phyloP scores from a whole-genome alignment of 2,888 invertebrate genomes.

The Cephus pygmeus region DNA sequence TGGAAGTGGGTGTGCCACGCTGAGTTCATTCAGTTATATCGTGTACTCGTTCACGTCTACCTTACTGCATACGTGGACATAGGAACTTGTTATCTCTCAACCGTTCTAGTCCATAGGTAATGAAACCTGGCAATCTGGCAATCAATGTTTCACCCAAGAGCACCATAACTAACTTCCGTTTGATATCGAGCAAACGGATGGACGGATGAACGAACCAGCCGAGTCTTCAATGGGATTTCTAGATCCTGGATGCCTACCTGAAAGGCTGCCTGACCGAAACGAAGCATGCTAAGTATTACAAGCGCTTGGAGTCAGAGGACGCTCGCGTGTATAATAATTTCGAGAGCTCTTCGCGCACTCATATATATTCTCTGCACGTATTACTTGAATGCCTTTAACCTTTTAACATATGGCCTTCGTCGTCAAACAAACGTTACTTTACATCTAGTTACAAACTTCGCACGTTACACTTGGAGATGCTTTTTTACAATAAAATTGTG shows the following conservation, averaged over 20 bases:
- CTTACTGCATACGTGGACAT: neutral
- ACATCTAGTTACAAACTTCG: neutral
- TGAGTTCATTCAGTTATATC: slow-evolving; percentile 7
- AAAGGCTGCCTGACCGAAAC: neutral
- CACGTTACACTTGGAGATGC: no score
- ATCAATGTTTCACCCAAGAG: neutral
- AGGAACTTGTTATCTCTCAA: neutral
- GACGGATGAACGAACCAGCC: neutral
- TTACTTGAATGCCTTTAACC: neutral
- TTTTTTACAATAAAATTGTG: no score
- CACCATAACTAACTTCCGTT: neutral
- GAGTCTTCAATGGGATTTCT: neutral
- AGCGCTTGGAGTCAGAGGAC: neutral
- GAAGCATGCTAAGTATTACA: neutral
- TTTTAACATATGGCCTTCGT: neutral
- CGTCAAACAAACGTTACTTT: neutral
- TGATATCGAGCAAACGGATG: neutral
- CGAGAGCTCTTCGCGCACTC: neutral
- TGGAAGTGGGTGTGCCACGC: slow-evolving; percentile 23
- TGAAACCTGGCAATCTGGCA: neutral
- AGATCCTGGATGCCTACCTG: neutral
- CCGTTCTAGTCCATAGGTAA: neutral
- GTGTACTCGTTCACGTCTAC: neutral
- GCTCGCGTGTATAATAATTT: neutral
- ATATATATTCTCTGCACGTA: neutral